Evolutionary conservation across 2,797 vertebrate species (phyloP).

Genomic region (Meriones psammophilus): DNA sequence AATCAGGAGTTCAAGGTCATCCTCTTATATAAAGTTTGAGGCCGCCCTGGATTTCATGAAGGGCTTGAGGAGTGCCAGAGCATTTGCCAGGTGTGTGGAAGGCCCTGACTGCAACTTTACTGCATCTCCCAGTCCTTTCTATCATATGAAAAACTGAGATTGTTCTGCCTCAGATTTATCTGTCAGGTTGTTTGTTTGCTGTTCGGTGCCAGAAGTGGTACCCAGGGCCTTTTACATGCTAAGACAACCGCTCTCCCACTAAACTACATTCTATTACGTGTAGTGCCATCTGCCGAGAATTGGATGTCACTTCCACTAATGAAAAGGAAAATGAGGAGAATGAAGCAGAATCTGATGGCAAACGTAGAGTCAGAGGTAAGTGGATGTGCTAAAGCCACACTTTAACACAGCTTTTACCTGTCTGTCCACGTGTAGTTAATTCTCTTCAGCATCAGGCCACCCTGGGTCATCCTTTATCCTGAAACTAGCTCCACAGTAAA

Average conservation of each 20-base stretch:
- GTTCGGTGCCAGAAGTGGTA: background rate
- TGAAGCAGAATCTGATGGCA: conserved; percentile 87
- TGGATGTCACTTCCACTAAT: conserved; percentile 88
- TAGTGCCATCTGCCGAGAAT: conserved; percentile 92
- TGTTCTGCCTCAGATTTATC: conserved; percentile 36
- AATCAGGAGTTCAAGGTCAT: too few species aligned
- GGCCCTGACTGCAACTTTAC: background rate
- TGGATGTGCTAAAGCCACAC: background rate
- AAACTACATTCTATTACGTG: conserved; percentile 8
- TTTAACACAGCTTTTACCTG: conserved; percentile 7
- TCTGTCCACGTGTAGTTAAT: background rate
- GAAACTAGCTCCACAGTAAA: conserved; percentile 11
- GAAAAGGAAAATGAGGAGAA: conserved; percentile 89
- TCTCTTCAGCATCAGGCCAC: conserved; percentile 16
- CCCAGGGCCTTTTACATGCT: background rate
- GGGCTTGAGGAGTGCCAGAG: background rate
- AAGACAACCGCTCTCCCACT: background rate
- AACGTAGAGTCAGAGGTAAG: conserved; percentile 92
- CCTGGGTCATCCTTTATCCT: background rate
- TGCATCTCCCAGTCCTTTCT: conserved; percentile 22
- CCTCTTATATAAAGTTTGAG: background rate
- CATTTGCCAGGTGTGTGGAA: background rate
- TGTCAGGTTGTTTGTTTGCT: background rate
- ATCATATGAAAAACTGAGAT: conserved; percentile 44
- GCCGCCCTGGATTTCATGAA: background rate